A percentile compares a stretch with the other conserved stretches of the same genome.
Evolutionary conservation across 2,888 invertebrate genomes (phyloP).

Genomic region (Psylliodes chrysocephalus): DNA sequence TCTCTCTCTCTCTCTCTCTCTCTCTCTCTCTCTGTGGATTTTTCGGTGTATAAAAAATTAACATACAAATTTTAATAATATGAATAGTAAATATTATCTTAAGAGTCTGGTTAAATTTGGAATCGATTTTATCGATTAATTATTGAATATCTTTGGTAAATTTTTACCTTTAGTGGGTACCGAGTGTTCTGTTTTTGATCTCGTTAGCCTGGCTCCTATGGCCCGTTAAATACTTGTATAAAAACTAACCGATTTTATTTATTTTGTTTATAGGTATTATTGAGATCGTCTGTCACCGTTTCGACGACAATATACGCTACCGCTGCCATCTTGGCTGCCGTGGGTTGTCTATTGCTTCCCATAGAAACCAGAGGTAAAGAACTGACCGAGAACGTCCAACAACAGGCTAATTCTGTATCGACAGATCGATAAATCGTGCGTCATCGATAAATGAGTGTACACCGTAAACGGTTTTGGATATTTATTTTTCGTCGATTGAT

Average conservation of each 20-base stretch:
- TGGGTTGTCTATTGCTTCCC: conserved; percentile 82
- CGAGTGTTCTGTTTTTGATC: too few species aligned
- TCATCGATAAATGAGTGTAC: neutral
- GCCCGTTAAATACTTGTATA: neutral
- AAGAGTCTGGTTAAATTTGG: too few species aligned
- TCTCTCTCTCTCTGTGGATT: too few species aligned
- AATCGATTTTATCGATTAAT: too few species aligned
- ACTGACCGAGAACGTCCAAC: conserved; percentile 68
- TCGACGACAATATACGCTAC: conserved; percentile 81
- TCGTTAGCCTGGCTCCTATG: too few species aligned
- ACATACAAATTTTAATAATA: too few species aligned
- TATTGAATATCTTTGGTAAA: too few species aligned
- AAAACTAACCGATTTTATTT: too few species aligned
- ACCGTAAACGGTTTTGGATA: neutral
- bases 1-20: too few species aligned
- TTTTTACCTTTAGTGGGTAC: too few species aligned
- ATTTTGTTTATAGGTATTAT: conserved; percentile 72
- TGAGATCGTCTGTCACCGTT: conserved; percentile 77
- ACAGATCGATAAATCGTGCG: conserved; percentile 18
- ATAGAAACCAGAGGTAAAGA: conserved; percentile 86
- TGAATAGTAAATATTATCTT: too few species aligned
- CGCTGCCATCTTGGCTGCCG: conserved; percentile 80
- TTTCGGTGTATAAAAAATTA: too few species aligned
- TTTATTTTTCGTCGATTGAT: conserved; percentile 7
- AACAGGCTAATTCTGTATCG: conserved; percentile 47